A percentile compares a stretch with the other conserved stretches of the same genome.
These are phyloP conservation scores for Plagodis pulveraria DNA, from an alignment of 2,888 invertebrate species.

Conservation along the genomic window DNA sequence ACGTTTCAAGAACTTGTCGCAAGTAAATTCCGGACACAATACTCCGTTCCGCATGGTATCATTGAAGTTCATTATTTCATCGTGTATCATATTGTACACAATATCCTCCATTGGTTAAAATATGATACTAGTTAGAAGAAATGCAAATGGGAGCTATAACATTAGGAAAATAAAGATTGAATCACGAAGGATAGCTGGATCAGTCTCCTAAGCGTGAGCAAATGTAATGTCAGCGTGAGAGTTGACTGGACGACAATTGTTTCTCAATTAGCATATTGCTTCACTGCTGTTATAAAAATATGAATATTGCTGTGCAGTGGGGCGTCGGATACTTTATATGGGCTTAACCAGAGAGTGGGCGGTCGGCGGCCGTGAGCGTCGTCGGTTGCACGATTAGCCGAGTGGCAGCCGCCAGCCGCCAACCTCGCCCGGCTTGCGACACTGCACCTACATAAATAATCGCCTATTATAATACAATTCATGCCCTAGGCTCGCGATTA, in stretches of 20 bases:
- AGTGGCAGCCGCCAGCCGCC: constrained; percentile 40
- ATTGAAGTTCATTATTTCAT: no score
- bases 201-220: no score
- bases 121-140: no score
- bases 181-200: no score
- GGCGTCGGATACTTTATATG: constrained; percentile 76
- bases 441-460: constrained; percentile 68
- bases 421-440: constrained; percentile 69
- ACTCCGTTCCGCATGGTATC: no score
- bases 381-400: constrained; percentile 70
- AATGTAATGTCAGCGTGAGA: background rate
- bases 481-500: constrained; percentile 32
- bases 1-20: background rate
- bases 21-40: background rate
- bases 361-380: constrained; percentile 79
- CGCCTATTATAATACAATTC: constrained; percentile 51
- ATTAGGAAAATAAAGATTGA: no score
- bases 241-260: constrained; percentile 46
- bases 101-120: no score
- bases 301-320: constrained; percentile 73
- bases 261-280: constrained; percentile 71
- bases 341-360: constrained; percentile 80
- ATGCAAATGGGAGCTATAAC: no score
- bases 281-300: constrained; percentile 70
- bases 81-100: no score